Conservation (phyloP, 1,140 invertebrate species). For the Nebria ingens region DNA sequence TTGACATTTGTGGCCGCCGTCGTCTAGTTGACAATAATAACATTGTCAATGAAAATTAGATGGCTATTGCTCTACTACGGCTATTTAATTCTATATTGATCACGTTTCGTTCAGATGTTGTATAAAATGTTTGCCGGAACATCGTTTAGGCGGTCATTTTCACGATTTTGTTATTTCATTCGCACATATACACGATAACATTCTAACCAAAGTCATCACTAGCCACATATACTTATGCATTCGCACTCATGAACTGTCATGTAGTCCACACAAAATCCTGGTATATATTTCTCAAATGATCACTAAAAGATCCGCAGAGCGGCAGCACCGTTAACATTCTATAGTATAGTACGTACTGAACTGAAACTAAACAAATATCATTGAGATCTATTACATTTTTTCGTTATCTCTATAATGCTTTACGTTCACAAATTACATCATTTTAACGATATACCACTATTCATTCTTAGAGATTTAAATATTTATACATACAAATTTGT, state of each 20-base stretch:
- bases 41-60: slow-evolving; percentile 1
- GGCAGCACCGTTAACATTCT: too few relatives aligned
- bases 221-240: neutral
- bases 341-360: too few relatives aligned
- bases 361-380: too few relatives aligned
- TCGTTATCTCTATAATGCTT: too few relatives aligned
- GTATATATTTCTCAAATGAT: slow-evolving; percentile 1
- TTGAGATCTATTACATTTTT: too few relatives aligned
- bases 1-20: neutral
- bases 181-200: neutral
- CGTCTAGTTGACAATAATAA: neutral
- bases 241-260: neutral
- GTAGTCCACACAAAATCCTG: neutral
- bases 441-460: too few relatives aligned
- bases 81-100: neutral
- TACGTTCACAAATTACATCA: too few relatives aligned
- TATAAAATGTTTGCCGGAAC: neutral
- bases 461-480: too few relatives aligned
- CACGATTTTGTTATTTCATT: too few relatives aligned
- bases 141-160: too few relatives aligned
- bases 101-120: neutral
- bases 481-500: too few relatives aligned
- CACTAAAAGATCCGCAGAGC: too few relatives aligned
- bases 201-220: slow-evolving; percentile 5
- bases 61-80: neutral